These are phyloP conservation scores for Strigamia transsilvanica DNA, from an alignment of 2,888 invertebrate species.

Conservation along the genomic window DNA sequence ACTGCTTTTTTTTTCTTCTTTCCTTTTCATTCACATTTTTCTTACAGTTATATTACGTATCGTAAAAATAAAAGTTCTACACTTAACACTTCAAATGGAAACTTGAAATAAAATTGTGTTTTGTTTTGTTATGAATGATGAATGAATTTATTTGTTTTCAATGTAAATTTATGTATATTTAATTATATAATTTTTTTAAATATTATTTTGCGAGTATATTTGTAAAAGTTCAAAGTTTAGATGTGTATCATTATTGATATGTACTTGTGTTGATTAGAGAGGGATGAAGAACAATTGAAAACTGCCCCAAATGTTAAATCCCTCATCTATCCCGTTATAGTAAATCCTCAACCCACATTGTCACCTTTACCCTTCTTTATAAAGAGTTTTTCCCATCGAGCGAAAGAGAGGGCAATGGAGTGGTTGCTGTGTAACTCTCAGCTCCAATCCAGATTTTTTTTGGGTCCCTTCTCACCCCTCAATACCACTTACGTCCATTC, in stretches of 20 bases:
- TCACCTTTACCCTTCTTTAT: constrained; percentile 49
- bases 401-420: constrained; percentile 36
- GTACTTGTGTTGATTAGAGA: neutral
- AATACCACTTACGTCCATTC: constrained; percentile 38
- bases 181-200: no score
- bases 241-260: neutral
- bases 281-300: constrained; percentile 16
- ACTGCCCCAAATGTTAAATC: constrained; percentile 15
- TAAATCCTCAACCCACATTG: constrained; percentile 28
- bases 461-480: constrained; percentile 48
- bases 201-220: no score
- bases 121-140: no score
- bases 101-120: no score
- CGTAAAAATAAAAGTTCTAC: neutral
- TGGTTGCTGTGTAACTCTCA: constrained; percentile 42
- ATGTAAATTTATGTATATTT: no score
- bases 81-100: no score
- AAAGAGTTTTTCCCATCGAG: constrained; percentile 45
- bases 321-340: neutral
- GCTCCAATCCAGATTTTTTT: constrained; percentile 47
- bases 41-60: neutral
- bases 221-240: neutral
- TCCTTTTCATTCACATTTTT: constrained; percentile 18
- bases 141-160: no score
- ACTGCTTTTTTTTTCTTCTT: neutral